Percentiles rank a stretch among this genome's conserved stretches.
phyloP scores from a whole-genome alignment of 2,797 vertebrate genomes.

The Bufotes viridis region DNA sequence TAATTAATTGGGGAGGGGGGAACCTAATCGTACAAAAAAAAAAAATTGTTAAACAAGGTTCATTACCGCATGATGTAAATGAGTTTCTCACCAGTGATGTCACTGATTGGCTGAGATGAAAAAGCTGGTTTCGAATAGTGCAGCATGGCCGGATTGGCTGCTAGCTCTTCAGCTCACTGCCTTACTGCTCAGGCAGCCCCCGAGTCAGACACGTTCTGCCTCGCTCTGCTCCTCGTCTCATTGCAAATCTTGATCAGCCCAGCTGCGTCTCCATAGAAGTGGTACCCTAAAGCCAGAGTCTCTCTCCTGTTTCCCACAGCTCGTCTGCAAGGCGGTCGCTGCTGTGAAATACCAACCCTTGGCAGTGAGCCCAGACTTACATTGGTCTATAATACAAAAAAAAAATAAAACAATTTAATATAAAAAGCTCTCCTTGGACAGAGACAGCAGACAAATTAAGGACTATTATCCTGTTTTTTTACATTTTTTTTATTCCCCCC shows the following conservation, averaged over 20 bases:
- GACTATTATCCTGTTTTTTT: conserved; percentile 74
- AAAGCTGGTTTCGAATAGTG: conserved; percentile 79
- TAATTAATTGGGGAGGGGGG: conserved; percentile 76
- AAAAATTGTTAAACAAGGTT: conserved; percentile 83
- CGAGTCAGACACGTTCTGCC: conserved; percentile 81
- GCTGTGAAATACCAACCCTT: conserved; percentile 89
- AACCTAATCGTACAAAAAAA: conserved; percentile 78
- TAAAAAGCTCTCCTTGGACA: conserved; percentile 75
- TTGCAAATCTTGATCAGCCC: conserved; percentile 92
- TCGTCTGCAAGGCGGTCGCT: conserved; percentile 82
- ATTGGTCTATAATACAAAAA: conserved; percentile 89
- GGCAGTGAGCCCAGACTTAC: conserved; percentile 89
- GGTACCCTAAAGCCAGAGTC: conserved; percentile 85
- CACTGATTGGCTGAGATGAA: conserved; percentile 84
- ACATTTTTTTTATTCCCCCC: no score
- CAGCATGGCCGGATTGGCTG: conserved; percentile 83
- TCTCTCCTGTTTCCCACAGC: conserved; percentile 85
- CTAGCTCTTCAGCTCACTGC: conserved; percentile 86
- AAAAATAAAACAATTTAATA: conserved; percentile 65
- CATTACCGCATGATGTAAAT: conserved; percentile 89
- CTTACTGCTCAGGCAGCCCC: conserved; percentile 78
- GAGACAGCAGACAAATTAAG: conserved; percentile 83
- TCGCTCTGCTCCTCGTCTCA: conserved; percentile 78
- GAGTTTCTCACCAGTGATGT: conserved; percentile 85
- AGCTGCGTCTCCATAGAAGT: conserved; percentile 94